Evolutionary conservation across 2,113 vertebrate species (phyloP).

Genomic region (Hippopotamus amphibius): DNA sequence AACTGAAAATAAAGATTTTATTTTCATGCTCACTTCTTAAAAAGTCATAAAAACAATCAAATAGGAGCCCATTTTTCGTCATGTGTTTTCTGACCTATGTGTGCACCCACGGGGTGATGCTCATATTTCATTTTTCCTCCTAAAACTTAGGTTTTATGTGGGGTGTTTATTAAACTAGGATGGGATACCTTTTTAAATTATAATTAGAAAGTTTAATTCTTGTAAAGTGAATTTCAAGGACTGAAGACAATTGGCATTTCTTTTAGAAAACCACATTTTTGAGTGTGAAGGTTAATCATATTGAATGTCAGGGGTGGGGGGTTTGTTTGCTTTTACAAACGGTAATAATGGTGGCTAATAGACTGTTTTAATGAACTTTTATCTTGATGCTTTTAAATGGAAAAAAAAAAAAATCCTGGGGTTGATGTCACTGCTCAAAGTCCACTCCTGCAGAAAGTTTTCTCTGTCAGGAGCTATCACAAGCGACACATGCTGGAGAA

Average conservation of each 20-base stretch:
- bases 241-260: not conserved
- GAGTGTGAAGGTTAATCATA: conserved; percentile 68
- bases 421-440: not conserved
- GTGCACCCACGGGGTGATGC: not conserved
- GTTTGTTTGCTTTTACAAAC: not conserved
- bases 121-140: not conserved
- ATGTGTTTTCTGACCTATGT: conserved; percentile 48
- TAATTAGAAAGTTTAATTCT: not conserved
- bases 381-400: conserved; percentile 6
- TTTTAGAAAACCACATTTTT: not conserved
- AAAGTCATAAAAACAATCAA: conserved; percentile 79
- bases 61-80: conserved; percentile 61
- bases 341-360: not conserved
- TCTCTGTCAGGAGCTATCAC: not conserved
- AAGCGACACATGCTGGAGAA: not conserved
- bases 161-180: not conserved
- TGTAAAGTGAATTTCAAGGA: conserved; percentile 3
- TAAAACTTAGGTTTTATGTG: not conserved
- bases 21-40: conserved; percentile 89
- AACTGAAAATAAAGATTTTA: conserved; percentile 90
- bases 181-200: not conserved
- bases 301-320: not conserved
- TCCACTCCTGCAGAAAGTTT: not conserved
- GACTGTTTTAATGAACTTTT: conserved; percentile 1
- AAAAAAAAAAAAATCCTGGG: not conserved